Evolutionary conservation across 2,888 invertebrate genomes (phyloP), one percentile per base, ranked within the genome.

Genomic region (Tachina lurida): DNA sequence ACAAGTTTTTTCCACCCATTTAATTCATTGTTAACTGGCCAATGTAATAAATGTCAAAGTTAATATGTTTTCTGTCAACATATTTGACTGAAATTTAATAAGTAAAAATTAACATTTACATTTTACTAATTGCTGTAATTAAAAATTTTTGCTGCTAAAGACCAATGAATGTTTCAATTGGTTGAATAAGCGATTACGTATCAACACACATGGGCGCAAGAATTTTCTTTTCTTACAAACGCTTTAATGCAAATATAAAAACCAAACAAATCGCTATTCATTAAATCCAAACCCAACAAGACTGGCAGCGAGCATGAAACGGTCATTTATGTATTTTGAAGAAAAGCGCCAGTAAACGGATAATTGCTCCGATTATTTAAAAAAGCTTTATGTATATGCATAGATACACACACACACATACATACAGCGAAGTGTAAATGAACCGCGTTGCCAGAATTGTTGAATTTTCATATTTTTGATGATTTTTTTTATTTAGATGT

Each of bases 51-150:
- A 63, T 79, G 79, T 41, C 63, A 71, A 65, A 71, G 22, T 39
- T 47, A 63, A 79, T 73, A 63, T 79, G 63, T 79, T 73, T 12
- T n/a, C 71, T 65, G 79, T 71, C 79, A 71, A 47, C 73, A 71
- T 39, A 22, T 71, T 58, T 45, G 17, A 63, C n/a, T 78, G 52
- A 45, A 70, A 70, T 22, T 45, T 45, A 79, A 79, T 62, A 8
- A 71, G 62, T 45, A 45, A 60, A 49, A 60, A 68, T 41, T 43
- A 78, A 54, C 43, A 70, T 70, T 70, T 70, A 70, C 77, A 70
- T 52, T 78, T 62, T 52, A 41, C 52, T 78, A 78, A 78, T 78
- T 68, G 68, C 71, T 71, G n/a, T 62, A 70, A 62, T 41, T 62
- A 45, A 10, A 45, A 45, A 43, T 31, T 17, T n/a, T 22, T 68